Evolutionary conservation across 2,797 vertebrate genomes (phyloP), one percentile per base, ranked within the genome.

Genomic region (Acanthurus leucopareius): DNA sequence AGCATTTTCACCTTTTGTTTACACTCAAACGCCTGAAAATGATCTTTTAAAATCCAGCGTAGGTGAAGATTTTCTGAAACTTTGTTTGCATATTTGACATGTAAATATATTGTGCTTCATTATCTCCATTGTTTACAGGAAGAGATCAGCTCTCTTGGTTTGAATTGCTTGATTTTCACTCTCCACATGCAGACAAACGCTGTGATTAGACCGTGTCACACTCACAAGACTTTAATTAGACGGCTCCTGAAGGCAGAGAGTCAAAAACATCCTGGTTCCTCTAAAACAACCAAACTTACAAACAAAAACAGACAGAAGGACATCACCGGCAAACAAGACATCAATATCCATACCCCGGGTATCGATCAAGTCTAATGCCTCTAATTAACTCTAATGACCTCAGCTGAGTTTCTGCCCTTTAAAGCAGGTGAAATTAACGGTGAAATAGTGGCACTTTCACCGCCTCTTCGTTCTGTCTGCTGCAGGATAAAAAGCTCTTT

Each of bases 191-290:
- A 58, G 10, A 59, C 54, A 32, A 20, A 51, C 58, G 10, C 53
- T 79, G 54, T 60, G 54, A 70, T 75, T 35, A 42, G 13, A 64
- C 20, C 40, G 42, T 40, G 28, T 54, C 20, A 48, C 56, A 67
- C 17, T 22, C 25, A 51, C 28, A 52, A 15, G 19, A 20, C 35
- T 63, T 35, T 62, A 45, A 79, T 74, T 64, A 52, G 53, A 45
- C 52, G 57, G 35, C 42, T 40, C 19, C 15, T 57, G 2, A 25
- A 8, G n/a, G 15, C 22, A 65, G 25, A 9, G 53, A 63, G 28
- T 49, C 35, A 45, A 45, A 7, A 22, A 8, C 6, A 4, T 44
- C 22, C 35, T 51, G 3, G 70, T 25, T 20, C 32, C 57, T 56
- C 51, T 28, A 44, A 69, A 60, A 52, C 14, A 65, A 44, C 45